Percentiles rank a stretch among this genome's conserved stretches.
Conservation (phyloP, 2,113 vertebrate genomes). For the Phrynosoma blainvillii region DNA sequence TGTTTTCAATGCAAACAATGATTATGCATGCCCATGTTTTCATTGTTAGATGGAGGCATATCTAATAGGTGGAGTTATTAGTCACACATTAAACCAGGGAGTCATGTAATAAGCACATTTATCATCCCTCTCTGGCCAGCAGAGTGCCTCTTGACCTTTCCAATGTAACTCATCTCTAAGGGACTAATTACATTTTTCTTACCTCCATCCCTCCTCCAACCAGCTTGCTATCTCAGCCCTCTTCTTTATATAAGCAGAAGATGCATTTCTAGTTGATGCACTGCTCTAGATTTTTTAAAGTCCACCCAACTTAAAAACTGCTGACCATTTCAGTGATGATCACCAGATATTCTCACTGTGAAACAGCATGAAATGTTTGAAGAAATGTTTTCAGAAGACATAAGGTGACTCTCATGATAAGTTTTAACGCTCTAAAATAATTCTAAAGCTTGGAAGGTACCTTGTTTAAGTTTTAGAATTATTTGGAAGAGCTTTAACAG, state of each 20-base stretch:
- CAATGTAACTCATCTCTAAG: background rate
- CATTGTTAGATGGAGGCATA: background rate
- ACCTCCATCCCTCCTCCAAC: background rate
- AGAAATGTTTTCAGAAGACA: background rate
- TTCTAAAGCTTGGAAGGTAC: no score
- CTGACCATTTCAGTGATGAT: background rate
- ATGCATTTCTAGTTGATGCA: background rate
- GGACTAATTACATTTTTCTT: slow-evolving; percentile 22
- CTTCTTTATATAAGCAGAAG: background rate
- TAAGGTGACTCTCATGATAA: no score
- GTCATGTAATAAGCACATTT: slow-evolving; percentile 22
- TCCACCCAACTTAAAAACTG: background rate
- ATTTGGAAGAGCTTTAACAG: no score
- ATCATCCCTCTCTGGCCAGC: slow-evolving; percentile 22
- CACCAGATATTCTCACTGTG: accelerated
- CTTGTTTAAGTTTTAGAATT: no score
- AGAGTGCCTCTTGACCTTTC: background rate
- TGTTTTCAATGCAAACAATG: background rate
- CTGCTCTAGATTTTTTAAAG: background rate
- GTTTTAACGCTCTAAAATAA: no score
- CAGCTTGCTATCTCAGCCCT: slow-evolving; percentile 16
- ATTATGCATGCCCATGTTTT: background rate
- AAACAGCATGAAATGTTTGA: background rate
- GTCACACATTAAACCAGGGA: background rate
- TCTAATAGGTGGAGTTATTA: background rate